Conservation (phyloP, 2,888 invertebrate species). For the Eilema sororculum region DNA sequence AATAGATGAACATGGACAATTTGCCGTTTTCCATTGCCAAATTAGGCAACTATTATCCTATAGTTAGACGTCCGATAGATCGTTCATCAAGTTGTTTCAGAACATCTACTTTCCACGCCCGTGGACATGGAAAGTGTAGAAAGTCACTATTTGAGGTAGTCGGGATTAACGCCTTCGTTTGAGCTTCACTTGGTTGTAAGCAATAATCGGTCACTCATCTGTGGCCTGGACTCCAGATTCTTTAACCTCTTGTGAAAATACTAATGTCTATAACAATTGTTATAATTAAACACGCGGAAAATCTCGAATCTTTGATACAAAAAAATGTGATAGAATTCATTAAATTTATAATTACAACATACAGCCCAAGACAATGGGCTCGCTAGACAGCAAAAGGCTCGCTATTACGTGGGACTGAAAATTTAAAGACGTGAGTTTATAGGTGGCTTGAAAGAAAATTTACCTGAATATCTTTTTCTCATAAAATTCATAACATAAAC, state of each 20-base stretch:
- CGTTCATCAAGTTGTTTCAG: neutral
- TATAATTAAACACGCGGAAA: too few species aligned
- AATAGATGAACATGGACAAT: neutral
- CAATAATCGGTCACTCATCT: neutral
- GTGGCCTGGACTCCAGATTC: neutral
- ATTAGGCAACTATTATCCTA: neutral
- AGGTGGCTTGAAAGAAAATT: too few species aligned
- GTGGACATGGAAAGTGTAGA: neutral
- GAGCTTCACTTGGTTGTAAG: neutral
- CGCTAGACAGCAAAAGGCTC: too few species aligned
- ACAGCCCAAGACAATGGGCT: too few species aligned
- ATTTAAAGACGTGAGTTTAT: too few species aligned
- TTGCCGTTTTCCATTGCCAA: neutral
- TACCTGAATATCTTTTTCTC: too few species aligned
- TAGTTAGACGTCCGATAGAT: neutral
- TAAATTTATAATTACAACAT: too few species aligned
- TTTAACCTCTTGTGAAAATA: neutral
- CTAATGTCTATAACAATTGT: neutral
- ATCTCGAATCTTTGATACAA: too few species aligned
- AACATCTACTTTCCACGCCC: neutral
- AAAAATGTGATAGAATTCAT: too few species aligned
- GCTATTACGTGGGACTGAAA: too few species aligned
- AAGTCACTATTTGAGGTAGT: neutral
- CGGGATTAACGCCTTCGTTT: neutral
- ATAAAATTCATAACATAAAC: too few species aligned